A percentile compares a stretch with the other conserved stretches of the same genome.
phyloP scores from a whole-genome alignment of 1,140 invertebrate genomes.

The Lordiphosa mommai region DNA sequence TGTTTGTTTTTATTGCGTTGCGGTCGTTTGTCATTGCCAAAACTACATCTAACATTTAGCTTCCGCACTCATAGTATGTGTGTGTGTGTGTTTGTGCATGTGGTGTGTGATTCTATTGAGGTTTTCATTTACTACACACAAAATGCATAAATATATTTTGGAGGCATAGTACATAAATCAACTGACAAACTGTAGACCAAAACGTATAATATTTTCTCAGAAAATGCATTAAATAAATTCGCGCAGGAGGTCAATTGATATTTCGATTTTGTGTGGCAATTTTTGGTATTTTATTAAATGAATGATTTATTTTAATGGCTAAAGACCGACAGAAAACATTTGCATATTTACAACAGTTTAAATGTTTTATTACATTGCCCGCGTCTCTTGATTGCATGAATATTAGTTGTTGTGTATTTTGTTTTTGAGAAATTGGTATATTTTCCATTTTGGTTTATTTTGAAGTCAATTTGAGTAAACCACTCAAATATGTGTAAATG shows the following conservation, averaged over 20 bases:
- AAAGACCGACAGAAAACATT: background rate
- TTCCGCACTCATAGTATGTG: conserved; percentile 25
- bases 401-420: no score
- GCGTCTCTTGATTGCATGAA: conserved; percentile 15
- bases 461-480: no score
- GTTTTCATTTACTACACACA: no score
- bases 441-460: background rate
- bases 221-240: conserved; percentile 26
- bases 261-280: conserved; percentile 6
- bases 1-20: conserved; percentile 25
- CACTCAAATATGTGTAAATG: no score
- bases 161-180: conserved; percentile 18
- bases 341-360: conserved; percentile 28
- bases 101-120: background rate
- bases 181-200: conserved; percentile 7
- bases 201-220: conserved; percentile 9
- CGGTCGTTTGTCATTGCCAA: conserved; percentile 45
- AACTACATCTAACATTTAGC: conserved; percentile 6
- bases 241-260: conserved; percentile 18
- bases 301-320: conserved; percentile 16
- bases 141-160: conserved; percentile 3
- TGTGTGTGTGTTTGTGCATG: no score
- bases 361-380: conserved; percentile 31
- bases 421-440: background rate
- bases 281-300: conserved; percentile 4